A percentile compares a stretch with the other conserved stretches of the same genome.
phyloP scores from a whole-genome alignment of 2,797 vertebrate species.

The Aldrovandia affinis region DNA sequence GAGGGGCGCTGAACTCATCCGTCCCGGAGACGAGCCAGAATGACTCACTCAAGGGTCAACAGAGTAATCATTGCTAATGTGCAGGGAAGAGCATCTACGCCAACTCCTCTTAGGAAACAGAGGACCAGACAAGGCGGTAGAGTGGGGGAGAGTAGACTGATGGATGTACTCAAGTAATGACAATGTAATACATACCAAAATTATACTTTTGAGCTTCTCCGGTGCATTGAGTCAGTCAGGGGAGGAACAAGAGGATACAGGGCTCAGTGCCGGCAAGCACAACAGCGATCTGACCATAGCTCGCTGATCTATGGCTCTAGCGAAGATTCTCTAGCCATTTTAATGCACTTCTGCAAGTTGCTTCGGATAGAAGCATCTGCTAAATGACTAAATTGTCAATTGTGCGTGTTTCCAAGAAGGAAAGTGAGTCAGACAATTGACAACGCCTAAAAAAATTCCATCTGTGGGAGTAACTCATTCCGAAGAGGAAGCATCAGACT shows the following conservation, averaged over 20 bases:
- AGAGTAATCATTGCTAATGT: background rate
- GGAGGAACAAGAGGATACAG: background rate
- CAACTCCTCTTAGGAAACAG: background rate
- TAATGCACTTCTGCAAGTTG: no score
- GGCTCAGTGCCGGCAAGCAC: no score
- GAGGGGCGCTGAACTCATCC: background rate
- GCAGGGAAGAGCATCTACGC: background rate
- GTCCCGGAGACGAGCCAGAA: background rate
- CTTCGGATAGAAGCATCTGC: no score
- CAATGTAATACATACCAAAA: background rate
- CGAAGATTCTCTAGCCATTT: no score
- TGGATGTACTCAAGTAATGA: background rate
- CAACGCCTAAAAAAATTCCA: background rate
- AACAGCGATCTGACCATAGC: no score
- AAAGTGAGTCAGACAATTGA: background rate
- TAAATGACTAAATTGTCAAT: no score
- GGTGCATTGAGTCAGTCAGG: background rate
- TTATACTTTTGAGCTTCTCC: background rate
- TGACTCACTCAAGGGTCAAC: constrained; percentile 3
- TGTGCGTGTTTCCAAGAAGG: background rate
- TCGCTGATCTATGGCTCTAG: no score
- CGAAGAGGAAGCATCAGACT: background rate
- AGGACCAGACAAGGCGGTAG: background rate
- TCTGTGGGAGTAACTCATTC: background rate
- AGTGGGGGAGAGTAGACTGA: background rate